Percentiles rank a stretch among this genome's conserved stretches.
Conservation (phyloP, 2,888 invertebrate genomes). For the Melipona bicolor region DNA sequence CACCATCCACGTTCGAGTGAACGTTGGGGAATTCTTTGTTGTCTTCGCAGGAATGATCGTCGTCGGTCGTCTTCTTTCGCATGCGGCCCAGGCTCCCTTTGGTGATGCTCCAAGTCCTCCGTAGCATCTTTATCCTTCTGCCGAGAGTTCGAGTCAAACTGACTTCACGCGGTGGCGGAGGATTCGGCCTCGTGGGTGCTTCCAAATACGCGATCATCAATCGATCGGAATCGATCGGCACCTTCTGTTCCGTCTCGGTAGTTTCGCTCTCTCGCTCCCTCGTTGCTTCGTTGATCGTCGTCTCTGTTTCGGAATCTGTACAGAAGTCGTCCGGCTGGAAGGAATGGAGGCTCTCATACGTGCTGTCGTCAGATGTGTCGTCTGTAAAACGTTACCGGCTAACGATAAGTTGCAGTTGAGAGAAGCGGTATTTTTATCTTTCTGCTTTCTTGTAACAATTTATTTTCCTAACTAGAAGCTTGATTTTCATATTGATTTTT, state of each 20-base stretch:
- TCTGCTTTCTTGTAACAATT: no score
- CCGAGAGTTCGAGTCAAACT: slow-evolving; percentile 79
- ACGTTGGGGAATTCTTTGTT: slow-evolving; percentile 61
- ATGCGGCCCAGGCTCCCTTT: slow-evolving; percentile 81
- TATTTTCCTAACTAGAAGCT: no score
- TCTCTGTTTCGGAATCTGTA: slow-evolving; percentile 56
- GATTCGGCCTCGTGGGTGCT: slow-evolving; percentile 77
- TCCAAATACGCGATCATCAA: slow-evolving; percentile 52
- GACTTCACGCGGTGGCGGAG: slow-evolving; percentile 79
- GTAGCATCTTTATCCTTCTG: slow-evolving; percentile 79
- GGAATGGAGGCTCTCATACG: slow-evolving; percentile 80
- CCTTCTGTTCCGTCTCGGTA: not conserved
- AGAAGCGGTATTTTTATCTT: no score
- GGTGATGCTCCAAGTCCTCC: slow-evolving; percentile 82
- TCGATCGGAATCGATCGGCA: not conserved
- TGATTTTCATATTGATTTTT: no score
- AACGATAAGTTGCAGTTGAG: no score
- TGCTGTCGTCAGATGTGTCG: slow-evolving; percentile 80
- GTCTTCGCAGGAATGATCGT: slow-evolving; percentile 56
- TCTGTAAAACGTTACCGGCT: slow-evolving; percentile 63
- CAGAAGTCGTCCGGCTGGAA: slow-evolving; percentile 76
- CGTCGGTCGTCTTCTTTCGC: slow-evolving; percentile 72
- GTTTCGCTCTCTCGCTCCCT: not conserved
- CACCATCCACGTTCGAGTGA: slow-evolving; percentile 61
- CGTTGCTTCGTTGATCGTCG: slow-evolving; percentile 16